Evolutionary conservation across 2,113 vertebrate genomes (phyloP).

Genomic region (Colistium nudipinnis): DNA sequence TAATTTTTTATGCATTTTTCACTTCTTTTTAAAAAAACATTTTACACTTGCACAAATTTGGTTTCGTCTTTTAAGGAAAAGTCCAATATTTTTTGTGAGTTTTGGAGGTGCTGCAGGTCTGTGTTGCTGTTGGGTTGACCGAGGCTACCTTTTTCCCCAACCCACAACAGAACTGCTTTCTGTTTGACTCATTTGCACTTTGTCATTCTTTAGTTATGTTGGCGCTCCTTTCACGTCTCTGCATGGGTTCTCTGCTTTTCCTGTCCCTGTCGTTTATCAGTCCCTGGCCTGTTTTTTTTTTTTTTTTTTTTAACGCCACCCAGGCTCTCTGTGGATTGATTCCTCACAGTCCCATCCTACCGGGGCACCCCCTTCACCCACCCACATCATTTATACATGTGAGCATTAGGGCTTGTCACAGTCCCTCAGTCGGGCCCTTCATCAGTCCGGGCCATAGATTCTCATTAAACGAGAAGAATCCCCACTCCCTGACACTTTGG

Average conservation of each 20-base stretch:
- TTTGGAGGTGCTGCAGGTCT: not conserved
- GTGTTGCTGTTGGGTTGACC: not conserved
- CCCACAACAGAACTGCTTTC: not conserved
- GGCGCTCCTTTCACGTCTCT: not conserved
- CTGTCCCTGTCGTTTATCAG: conserved; percentile 24
- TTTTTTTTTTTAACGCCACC: conserved; percentile 2
- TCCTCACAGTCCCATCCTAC: conserved; percentile 44
- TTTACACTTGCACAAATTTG: conserved; percentile 14
- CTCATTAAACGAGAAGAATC: conserved; percentile 80
- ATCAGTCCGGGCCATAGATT: conserved; percentile 76
- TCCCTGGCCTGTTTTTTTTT: conserved; percentile 18
- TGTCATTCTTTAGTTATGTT: not conserved
- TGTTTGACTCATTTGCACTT: not conserved
- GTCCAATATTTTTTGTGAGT: not conserved
- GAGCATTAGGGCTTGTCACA: conserved; percentile 79
- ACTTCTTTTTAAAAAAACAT: conserved; percentile 5
- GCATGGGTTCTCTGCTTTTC: conserved; percentile 13
- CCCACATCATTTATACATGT: conserved; percentile 78
- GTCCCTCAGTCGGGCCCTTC: conserved; percentile 72
- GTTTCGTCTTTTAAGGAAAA: conserved; percentile 5
- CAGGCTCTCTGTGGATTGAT: conserved; percentile 52
- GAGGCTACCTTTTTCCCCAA: not conserved
- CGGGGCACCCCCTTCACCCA: conserved; percentile 30
- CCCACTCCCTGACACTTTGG: conserved; percentile 69
- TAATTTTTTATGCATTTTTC: conserved; percentile 8